Evolutionary conservation across 2,113 vertebrate genomes (phyloP).

Genomic region (Sardina pilchardus): DNA sequence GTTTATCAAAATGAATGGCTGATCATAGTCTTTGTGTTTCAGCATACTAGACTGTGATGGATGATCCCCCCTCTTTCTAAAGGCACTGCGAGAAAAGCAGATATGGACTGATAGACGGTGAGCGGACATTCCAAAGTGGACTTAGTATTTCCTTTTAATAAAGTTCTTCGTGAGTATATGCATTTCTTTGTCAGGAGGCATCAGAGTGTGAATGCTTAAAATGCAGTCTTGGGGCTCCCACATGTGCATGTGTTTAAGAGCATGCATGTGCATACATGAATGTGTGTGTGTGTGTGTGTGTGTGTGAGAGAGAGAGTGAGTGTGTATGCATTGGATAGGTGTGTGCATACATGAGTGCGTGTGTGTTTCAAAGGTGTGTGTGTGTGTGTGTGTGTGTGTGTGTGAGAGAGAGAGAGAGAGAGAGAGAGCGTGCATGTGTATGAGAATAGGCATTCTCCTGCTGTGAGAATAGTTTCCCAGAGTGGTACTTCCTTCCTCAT

Average conservation of each 20-base stretch:
- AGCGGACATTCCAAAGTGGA: neutral
- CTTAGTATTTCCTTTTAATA: constrained; percentile 8
- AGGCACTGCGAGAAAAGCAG: neutral
- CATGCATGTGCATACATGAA: neutral
- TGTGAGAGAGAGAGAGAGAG: neutral
- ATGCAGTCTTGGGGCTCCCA: neutral
- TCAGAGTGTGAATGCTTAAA: constrained; percentile 4
- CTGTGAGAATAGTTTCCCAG: constrained; percentile 29
- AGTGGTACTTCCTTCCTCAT: constrained; percentile 48
- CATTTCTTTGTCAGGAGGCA: neutral
- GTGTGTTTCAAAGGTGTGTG: neutral
- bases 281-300: neutral
- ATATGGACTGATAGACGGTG: neutral
- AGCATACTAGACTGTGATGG: no score
- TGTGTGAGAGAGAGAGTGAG: neutral
- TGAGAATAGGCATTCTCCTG: constrained; percentile 31
- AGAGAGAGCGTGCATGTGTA: neutral
- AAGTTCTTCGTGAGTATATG: neutral
- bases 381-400: neutral
- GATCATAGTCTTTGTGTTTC: neutral
- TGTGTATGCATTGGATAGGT: neutral
- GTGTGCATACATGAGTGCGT: constrained; percentile 8
- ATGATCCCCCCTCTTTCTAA: neutral
- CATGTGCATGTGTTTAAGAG: constrained; percentile 12
- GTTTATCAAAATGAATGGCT: neutral